Percentiles rank a stretch among this genome's conserved stretches.
Conservation (phyloP, 2,797 vertebrate species). For the Phalloptychus januarius region DNA sequence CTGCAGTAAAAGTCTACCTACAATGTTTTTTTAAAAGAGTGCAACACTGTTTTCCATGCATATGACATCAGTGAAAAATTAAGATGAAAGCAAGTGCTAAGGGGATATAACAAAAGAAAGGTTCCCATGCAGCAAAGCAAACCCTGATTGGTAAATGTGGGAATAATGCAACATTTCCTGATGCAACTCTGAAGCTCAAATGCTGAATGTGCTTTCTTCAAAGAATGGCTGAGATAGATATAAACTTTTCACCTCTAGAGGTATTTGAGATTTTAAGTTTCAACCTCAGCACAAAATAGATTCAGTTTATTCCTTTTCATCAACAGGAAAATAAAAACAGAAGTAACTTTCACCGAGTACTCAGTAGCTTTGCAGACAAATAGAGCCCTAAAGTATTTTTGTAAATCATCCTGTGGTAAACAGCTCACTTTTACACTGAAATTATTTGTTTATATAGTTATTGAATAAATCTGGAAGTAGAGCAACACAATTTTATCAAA, state of each 20-base stretch:
- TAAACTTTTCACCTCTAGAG: background rate
- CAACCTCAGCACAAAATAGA: background rate
- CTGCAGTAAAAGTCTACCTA: conserved; percentile 46
- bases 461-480: background rate
- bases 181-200: conserved; percentile 40
- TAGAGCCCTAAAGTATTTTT: background rate
- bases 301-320: background rate
- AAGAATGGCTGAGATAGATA: background rate
- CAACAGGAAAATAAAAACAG: background rate
- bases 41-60: conserved; percentile 62
- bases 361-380: background rate
- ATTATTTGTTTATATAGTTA: background rate
- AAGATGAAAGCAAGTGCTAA: conserved; percentile 69
- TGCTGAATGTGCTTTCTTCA: conserved; percentile 23
- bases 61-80: conserved; percentile 69
- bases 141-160: conserved; percentile 49
- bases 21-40: conserved; percentile 55
- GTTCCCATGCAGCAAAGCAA: conserved; percentile 67
- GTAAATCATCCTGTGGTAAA: background rate
- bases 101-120: conserved; percentile 62
- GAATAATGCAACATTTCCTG: conserved; percentile 52
- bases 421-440: background rate
- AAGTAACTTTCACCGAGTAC: background rate
- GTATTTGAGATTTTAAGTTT: background rate
- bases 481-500: background rate